phyloP scores from a whole-genome alignment of 2,888 invertebrate genomes.

The Marasmarcha lunaedactyla region DNA sequence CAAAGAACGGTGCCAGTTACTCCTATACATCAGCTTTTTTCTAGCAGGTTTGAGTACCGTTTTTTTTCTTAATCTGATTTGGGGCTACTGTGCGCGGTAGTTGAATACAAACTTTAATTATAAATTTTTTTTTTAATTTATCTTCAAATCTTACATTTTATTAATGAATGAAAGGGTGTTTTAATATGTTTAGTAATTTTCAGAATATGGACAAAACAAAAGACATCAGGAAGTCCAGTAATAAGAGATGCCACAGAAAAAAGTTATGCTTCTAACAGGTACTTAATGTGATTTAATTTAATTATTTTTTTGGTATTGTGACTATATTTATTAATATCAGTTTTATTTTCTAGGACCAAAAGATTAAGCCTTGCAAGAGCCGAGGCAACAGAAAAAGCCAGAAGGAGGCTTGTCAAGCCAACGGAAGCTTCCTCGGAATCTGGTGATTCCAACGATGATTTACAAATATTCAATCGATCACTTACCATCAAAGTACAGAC shows the following conservation, averaged over 20 bases:
- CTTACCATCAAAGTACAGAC: conserved; percentile 65
- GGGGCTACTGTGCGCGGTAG: no score
- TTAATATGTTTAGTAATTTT: conserved; percentile 11
- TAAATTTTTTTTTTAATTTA: not conserved
- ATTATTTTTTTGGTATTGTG: conserved; percentile 10
- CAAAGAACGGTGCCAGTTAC: conserved; percentile 16
- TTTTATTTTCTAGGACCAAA: conserved; percentile 28
- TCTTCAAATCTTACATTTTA: not conserved
- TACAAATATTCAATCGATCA: conserved; percentile 59
- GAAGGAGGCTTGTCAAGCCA: conserved; percentile 20
- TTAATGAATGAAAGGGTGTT: no score
- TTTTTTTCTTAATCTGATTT: not conserved
- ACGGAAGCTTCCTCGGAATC: conserved; percentile 45
- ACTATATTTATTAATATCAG: not conserved
- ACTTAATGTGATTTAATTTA: conserved; percentile 8
- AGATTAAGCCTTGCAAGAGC: conserved; percentile 25
- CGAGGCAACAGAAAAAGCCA: conserved; percentile 29
- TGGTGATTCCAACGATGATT: conserved; percentile 57
- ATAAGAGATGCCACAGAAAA: conserved; percentile 32
- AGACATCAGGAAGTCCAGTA: conserved; percentile 22
- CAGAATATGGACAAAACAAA: conserved; percentile 58
- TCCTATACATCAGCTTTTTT: conserved; percentile 50
- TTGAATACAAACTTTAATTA: no score
- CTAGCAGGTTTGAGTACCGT: conserved; percentile 30
- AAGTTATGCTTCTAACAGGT: conserved; percentile 30